Evolutionary conservation across 1,140 invertebrate species (phyloP), one percentile per base, ranked within the genome.

Genomic region (Drosophila murphyi): DNA sequence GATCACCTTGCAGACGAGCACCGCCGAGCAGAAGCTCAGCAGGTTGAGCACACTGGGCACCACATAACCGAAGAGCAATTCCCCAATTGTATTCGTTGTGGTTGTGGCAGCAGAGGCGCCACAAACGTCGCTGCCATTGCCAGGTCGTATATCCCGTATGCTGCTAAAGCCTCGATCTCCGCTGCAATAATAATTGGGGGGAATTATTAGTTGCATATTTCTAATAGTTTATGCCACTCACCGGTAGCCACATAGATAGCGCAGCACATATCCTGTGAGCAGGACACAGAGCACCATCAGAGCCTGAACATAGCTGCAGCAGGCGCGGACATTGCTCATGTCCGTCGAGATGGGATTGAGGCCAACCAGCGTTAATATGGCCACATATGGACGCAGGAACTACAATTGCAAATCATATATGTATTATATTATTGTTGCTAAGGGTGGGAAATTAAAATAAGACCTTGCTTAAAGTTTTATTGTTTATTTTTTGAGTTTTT

Each of bases 21-120:
- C 93, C 0, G 96, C 96, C 65, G 97, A 96, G 2, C 97, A 73
- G 80, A 96, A 98, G 1, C 96, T 96, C 31, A 94, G 61, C 57
- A 97, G 94, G 92, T 98, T 96, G 5, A 98, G 92, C 70, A 95
- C 73, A 93, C 95, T 96, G 8, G 97, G 97, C 41, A 97, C 94
- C 6, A 97, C 93, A 81, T 97, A 97, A 31, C 95, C 96, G 71
- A 97, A 97, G 2, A 95, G 82, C 5, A 95, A 77, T 79, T 95
- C 96, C 56, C 96, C 95, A 94, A 87, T 96, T 28, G 91, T 92
- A 54, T 90, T 82, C 4, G 76, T 43, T 3, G 41, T 50, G 2
- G 10, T 52, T 2, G 50, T 0, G 7, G 34, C 39, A 0, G 34
- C 29, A 3, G 71, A 39, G 0, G 39, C n/a, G 35, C 29, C 52